Evolutionary conservation across 2,113 vertebrate genomes (phyloP), one percentile per base, ranked within the genome.

Genomic region (Aldabrachelys gigantea): DNA sequence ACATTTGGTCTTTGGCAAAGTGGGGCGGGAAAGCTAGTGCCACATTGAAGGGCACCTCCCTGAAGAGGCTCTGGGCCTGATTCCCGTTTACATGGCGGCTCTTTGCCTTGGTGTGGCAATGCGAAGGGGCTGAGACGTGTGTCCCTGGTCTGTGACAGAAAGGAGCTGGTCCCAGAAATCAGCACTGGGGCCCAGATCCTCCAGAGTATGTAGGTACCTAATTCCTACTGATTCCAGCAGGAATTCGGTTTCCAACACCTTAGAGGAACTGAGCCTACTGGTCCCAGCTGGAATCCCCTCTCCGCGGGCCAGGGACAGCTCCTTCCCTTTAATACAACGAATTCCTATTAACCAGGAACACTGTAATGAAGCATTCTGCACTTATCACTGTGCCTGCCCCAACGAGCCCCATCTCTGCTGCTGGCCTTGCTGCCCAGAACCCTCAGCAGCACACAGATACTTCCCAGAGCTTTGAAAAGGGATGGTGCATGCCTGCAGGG

Each of bases 321-420:
- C 22, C 47, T 25, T 22, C 44, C 2, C 35, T 17, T 9, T n/a
- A 22, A 38, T 9, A 3, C 19, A 72, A 21, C n/a, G 5, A n/a
- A 65, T 65, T 69, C 65, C 35, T 69, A n/a, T 69, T 8, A n/a
- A 35, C 4, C 8, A 1, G 65, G 35, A n/a, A 19, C 8, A 21
- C 59, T 35, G 4, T 7, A 35, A 65, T 14, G 65, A 21, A 38
- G 35, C 17, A 21, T 17, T 21, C 35, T 19, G 35, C 62, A 21
- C 53, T 19, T 53, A 21, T 8, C 53, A 3, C 19, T 53, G 53
- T 53, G 53, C 19, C 35, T n/a, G 35, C 62, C 59, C 27, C 62
- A 4, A 17, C 3, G 1, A 19, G 14, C 7, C 2, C 14, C 35
- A 9, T 17, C 35, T n/a, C 35, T n/a, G 13, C 27, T 6, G 25